Evolutionary conservation across 2,888 invertebrate species (phyloP).

Genomic region (Ernsta delagoae): DNA sequence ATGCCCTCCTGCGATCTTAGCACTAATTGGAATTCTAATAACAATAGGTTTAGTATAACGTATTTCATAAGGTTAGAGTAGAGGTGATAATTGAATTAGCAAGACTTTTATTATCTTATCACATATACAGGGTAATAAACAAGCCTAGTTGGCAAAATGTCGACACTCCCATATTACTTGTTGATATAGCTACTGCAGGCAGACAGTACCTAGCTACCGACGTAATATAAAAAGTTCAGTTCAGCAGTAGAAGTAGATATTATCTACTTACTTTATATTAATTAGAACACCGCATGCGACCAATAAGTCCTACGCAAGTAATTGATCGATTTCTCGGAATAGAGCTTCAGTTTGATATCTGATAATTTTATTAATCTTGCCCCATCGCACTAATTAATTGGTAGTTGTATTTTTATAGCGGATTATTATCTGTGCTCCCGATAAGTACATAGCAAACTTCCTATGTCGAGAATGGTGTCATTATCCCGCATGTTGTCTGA

Average conservation of each 20-base stretch:
- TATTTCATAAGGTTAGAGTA: not conserved
- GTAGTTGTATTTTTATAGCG: not conserved
- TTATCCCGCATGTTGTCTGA: no score
- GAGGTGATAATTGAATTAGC: constrained; percentile 9
- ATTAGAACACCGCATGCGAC: constrained; percentile 40
- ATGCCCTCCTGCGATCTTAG: no score
- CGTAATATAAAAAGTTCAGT: no score
- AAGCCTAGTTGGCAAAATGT: constrained; percentile 3
- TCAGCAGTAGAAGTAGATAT: no score
- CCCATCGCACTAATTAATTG: not conserved
- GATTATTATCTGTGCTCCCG: not conserved
- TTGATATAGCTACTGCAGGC: not conserved
- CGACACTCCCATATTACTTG: not conserved
- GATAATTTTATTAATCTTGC: constrained; percentile 21
- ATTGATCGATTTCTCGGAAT: constrained; percentile 46
- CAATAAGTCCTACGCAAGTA: constrained; percentile 47
- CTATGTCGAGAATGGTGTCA: no score
- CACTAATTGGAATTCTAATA: no score
- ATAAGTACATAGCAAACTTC: no score
- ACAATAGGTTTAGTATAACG: no score
- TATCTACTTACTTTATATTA: constrained; percentile 25
- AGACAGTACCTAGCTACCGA: not conserved
- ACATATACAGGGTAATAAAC: constrained; percentile 12
- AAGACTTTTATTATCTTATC: constrained; percentile 2
- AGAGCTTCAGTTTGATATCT: constrained; percentile 12